Conservation (phyloP, 2,797 vertebrate species). For the Steatocranus sp. region DNA sequence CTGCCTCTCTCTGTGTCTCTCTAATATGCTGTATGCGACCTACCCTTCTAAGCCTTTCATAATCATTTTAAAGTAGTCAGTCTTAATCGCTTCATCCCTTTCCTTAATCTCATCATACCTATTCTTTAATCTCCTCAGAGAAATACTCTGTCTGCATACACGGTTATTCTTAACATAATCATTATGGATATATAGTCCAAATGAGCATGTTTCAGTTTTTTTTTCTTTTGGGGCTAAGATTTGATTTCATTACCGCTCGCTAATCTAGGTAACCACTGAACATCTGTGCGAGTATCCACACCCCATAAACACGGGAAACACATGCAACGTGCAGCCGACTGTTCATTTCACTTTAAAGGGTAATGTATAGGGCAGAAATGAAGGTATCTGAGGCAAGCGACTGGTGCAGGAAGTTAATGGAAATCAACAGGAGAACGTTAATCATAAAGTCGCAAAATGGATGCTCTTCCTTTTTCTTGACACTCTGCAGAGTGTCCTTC, state of each 20-base stretch:
- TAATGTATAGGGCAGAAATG: not conserved
- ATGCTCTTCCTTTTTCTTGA: slow-evolving; percentile 39
- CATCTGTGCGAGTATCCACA: slow-evolving; percentile 31
- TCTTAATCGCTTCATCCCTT: slow-evolving; percentile 73
- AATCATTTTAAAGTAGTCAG: slow-evolving; percentile 78
- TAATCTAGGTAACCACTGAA: slow-evolving; percentile 57
- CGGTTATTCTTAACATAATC: slow-evolving; percentile 57
- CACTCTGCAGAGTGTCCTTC: slow-evolving; percentile 61
- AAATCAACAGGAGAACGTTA: slow-evolving; percentile 12
- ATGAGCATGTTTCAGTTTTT: slow-evolving; percentile 48
- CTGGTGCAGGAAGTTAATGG: slow-evolving; percentile 1
- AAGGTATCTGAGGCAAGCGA: not conserved
- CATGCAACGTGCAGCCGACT: not conserved
- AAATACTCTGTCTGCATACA: slow-evolving; percentile 55
- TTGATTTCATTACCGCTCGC: slow-evolving; percentile 52
- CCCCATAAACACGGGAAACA: not conserved
- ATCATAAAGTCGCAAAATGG: slow-evolving; percentile 50
- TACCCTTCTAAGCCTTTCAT: slow-evolving; percentile 70
- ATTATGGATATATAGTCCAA: slow-evolving; percentile 53
- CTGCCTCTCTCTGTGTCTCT: slow-evolving; percentile 55
- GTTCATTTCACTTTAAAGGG: not conserved
- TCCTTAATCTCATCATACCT: slow-evolving; percentile 77
- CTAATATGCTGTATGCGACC: slow-evolving; percentile 58
- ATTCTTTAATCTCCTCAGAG: slow-evolving; percentile 74
- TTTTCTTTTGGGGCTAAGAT: slow-evolving; percentile 33